Base-by-base conservation (phyloP, 2,888 invertebrate genomes). In the Azorinus chamasolen region DNA sequence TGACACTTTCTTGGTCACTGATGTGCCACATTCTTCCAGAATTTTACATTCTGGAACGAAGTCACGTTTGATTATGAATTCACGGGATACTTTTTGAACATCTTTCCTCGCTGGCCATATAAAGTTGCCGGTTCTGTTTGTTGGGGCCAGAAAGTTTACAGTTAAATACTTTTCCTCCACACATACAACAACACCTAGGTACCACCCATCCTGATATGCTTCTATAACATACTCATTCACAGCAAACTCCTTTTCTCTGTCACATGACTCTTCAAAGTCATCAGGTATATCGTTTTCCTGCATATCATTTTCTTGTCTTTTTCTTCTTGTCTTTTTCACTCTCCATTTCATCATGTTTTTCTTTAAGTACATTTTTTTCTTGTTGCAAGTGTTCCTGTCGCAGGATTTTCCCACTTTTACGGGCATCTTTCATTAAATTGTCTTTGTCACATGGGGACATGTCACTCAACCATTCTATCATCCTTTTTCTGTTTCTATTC, bases 191-290 rank as follows among this genome's bases (percentile, higher is more conserved):
- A 62, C 24, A 22, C 70, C 70, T 24, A 62, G 62, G 48, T 70
- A 70, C 70, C 70, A 70, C 4, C 24, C 18, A 48, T 70, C 70
- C 48, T 72, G 64, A 37, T 72, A 72, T 16, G 72, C 64, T n/a
- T 65, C 65, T 10, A 53, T 55, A 1, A 72, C 54, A 59, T 72
- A 72, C 14, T 72, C 72, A 43, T 65, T 59, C 1, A 46, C 41
- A 8, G 39, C 25, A 16, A 62, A 48, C 0, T 18, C 22, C 25
- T 39, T 25, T 27, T 48, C 53, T 8, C 61, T n/a, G 14, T 12
- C 14, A 8, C 18, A 45, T 25, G 14, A 18, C 10, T 27, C 24
- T 6, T 45, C 46, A 43, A 45, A 22, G 14, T 46, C 20, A 10
- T 24, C 45, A 2, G 22, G 10, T 16, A 10, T 10, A 32, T 22